A percentile compares a stretch with the other conserved stretches of the same genome.
phyloP scores from a whole-genome alignment of 2,113 vertebrate genomes.

The Actenoides lindsayi region DNA sequence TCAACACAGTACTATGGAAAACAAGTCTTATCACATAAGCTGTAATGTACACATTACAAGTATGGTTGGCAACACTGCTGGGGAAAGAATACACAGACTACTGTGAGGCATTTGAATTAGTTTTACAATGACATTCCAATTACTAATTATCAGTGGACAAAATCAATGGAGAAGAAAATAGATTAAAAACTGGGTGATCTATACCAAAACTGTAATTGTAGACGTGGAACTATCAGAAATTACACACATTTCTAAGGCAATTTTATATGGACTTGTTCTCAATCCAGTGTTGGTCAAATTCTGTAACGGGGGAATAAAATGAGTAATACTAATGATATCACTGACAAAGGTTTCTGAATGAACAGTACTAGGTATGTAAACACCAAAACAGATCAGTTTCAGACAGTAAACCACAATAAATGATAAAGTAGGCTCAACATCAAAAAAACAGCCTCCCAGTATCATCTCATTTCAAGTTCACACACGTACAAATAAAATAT shows the following conservation, averaged over 20 bases:
- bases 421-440: background rate
- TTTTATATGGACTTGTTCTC: background rate
- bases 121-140: constrained; percentile 34
- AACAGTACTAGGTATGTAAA: background rate
- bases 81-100: background rate
- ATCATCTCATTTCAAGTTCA: background rate
- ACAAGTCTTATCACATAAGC: background rate
- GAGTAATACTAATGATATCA: background rate
- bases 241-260: background rate
- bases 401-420: background rate
- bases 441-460: background rate
- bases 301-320: background rate
- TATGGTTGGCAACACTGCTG: background rate
- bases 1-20: background rate
- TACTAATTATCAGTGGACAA: constrained; percentile 39
- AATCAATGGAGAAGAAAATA: constrained; percentile 31
- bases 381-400: background rate
- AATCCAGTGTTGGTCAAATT: background rate
- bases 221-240: background rate
- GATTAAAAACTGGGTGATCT: constrained; percentile 1
- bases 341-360: background rate
- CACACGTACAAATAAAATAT: background rate
- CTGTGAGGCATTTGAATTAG: constrained; percentile 7
- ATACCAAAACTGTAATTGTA: background rate
- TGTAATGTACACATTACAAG: background rate